A percentile compares a stretch with the other conserved stretches of the same genome.
Conservation (phyloP, 2,113 vertebrate species). For the Macaca mulatta region DNA sequence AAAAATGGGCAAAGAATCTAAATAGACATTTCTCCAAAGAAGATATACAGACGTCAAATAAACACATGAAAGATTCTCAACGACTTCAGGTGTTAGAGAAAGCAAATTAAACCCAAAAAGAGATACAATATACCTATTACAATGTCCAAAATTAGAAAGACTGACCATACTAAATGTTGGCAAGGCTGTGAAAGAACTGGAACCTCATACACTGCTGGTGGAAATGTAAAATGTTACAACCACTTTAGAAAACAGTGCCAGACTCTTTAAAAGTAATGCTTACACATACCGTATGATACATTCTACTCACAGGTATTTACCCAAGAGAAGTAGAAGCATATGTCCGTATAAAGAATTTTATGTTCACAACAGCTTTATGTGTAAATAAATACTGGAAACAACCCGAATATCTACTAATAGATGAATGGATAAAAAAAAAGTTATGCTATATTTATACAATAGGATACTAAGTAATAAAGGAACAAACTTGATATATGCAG, state of each 20-base stretch:
- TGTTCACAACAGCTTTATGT: background rate
- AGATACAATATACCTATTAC: background rate
- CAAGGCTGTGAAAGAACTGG: background rate
- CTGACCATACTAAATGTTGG: background rate
- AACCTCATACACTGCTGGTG: background rate
- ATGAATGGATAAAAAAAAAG: background rate
- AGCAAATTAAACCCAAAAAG: background rate
- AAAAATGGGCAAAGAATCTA: conserved; percentile 27
- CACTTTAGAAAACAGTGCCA: background rate
- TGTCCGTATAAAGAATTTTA: background rate
- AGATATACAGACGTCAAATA: background rate
- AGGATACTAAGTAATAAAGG: background rate
- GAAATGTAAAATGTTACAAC: background rate
- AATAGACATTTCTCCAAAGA: background rate
- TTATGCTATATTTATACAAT: background rate
- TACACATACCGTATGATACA: background rate
- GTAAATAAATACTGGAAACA: background rate
- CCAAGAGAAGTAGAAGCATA: background rate
- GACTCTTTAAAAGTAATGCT: background rate
- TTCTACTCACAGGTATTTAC: background rate
- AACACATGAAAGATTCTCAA: background rate
- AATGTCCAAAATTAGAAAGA: background rate
- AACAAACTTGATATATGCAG: background rate
- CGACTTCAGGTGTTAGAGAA: background rate
- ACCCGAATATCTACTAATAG: background rate